Conservation (phyloP, 2,797 vertebrate genomes). For the Pseudochromis fuscus region DNA sequence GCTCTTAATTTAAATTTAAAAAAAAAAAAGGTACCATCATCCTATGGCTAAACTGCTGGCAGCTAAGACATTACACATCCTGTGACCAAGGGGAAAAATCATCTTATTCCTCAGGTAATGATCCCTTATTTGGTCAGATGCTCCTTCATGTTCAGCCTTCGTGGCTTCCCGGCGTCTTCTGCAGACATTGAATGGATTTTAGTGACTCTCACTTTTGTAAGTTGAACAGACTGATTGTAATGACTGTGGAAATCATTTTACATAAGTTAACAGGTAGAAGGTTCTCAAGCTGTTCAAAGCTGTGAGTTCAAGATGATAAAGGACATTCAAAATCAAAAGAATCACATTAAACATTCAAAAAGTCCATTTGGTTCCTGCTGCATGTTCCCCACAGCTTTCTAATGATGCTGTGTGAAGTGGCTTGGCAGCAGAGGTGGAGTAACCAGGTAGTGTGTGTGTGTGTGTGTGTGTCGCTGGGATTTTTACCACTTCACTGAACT, state of each 20-base stretch:
- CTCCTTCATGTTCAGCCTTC: background rate
- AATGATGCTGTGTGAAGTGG: constrained; percentile 27
- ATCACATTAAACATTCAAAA: no score
- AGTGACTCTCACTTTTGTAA: background rate
- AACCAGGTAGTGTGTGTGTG: background rate
- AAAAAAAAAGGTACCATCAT: background rate
- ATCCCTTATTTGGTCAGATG: background rate
- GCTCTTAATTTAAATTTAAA: no score
- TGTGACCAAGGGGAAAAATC: background rate
- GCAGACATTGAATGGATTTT: background rate
- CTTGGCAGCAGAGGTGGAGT: constrained; percentile 11
- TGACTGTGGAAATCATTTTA: no score
- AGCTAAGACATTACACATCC: background rate
- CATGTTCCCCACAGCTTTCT: constrained; percentile 12
- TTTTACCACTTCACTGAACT: constrained; percentile 21
- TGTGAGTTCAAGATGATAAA: background rate
- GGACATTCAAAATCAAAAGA: background rate
- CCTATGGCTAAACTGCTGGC: background rate
- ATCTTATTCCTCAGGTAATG: no score
- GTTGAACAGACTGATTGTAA: no score
- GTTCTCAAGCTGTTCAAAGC: no score
- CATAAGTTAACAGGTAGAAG: no score
- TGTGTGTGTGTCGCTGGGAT: background rate
- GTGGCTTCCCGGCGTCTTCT: background rate
- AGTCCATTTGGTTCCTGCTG: no score